Evolutionary conservation across 1,140 invertebrate genomes (phyloP).

Genomic region (Xylocopa sonorina): DNA sequence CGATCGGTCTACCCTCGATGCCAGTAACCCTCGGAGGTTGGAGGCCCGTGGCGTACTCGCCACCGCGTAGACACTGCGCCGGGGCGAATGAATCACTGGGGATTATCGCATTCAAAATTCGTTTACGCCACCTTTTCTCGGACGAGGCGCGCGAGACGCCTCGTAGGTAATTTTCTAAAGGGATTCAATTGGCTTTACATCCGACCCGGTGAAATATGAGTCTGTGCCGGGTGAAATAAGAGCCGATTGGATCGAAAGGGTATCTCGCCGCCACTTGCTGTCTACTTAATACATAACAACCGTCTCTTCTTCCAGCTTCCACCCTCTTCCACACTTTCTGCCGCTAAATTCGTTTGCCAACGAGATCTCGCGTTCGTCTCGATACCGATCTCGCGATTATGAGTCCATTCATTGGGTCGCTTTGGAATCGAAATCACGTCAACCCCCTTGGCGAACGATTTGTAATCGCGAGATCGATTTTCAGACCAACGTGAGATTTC

Average conservation of each 20-base stretch:
- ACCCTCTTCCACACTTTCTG: too few relatives aligned
- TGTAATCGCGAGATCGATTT: too few relatives aligned
- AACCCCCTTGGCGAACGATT: too few relatives aligned
- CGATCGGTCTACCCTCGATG: conserved; percentile 10
- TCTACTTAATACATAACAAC: conserved; percentile 69
- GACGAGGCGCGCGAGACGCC: conserved; percentile 55
- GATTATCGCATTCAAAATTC: conserved; percentile 75
- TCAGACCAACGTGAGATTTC: too few relatives aligned
- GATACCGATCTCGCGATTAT: too few relatives aligned
- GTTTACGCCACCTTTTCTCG: conserved; percentile 64
- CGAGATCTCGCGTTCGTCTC: too few relatives aligned
- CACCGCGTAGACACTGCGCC: conserved; percentile 52
- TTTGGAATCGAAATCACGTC: too few relatives aligned
- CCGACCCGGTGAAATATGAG: conserved; percentile 75
- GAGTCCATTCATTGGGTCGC: too few relatives aligned
- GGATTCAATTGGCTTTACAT: conserved; percentile 76
- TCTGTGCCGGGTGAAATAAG: conserved; percentile 74
- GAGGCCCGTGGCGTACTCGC: background rate
- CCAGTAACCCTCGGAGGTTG: conserved; percentile 8
- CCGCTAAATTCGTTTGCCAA: too few relatives aligned
- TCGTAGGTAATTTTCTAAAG: conserved; percentile 74
- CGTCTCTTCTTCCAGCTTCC: conserved; percentile 21
- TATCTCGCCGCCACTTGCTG: conserved; percentile 73
- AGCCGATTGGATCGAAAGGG: conserved; percentile 76
- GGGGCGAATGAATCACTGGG: conserved; percentile 68